A percentile compares a stretch with the other conserved stretches of the same genome.
Conservation (phyloP, 2,113 vertebrate genomes). For the Neomonachus schauinslandi region DNA sequence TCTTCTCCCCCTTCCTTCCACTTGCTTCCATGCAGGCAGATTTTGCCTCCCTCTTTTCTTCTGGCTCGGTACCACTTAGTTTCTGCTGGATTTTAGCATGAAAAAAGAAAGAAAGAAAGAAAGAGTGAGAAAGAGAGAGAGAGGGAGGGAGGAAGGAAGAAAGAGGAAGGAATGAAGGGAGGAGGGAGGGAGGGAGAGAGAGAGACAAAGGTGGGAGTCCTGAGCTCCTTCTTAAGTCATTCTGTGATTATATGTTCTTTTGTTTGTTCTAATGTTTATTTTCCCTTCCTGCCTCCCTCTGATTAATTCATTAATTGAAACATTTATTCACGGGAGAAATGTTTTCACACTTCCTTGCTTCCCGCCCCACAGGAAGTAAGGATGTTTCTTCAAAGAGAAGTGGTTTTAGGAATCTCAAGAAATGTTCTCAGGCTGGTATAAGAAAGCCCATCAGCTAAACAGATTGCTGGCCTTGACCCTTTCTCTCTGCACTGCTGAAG, state of each 20-base stretch:
- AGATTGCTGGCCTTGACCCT: conserved; percentile 64
- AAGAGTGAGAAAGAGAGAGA: too few relatives aligned
- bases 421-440: conserved; percentile 8
- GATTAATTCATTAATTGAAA: conserved; percentile 57
- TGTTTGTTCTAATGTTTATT: conserved; percentile 54
- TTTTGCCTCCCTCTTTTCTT: conserved; percentile 32
- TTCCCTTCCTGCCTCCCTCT: not conserved
- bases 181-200: too few relatives aligned
- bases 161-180: not conserved
- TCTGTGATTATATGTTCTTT: conserved; percentile 11
- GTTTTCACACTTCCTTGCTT: conserved; percentile 31
- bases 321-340: conserved; percentile 28
- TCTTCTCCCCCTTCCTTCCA: not conserved
- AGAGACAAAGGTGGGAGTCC: not conserved
- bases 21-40: not conserved
- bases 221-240: conserved; percentile 31
- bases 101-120: not conserved
- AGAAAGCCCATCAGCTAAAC: conserved; percentile 53
- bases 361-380: not conserved
- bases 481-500: conserved; percentile 51
- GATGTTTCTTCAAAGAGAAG: conserved; percentile 30
- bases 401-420: not conserved
- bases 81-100: conserved; percentile 10
- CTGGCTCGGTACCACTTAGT: not conserved
- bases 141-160: not conserved